phyloP scores from a whole-genome alignment of 2,888 invertebrate genomes.

The Oeneis ivallda region DNA sequence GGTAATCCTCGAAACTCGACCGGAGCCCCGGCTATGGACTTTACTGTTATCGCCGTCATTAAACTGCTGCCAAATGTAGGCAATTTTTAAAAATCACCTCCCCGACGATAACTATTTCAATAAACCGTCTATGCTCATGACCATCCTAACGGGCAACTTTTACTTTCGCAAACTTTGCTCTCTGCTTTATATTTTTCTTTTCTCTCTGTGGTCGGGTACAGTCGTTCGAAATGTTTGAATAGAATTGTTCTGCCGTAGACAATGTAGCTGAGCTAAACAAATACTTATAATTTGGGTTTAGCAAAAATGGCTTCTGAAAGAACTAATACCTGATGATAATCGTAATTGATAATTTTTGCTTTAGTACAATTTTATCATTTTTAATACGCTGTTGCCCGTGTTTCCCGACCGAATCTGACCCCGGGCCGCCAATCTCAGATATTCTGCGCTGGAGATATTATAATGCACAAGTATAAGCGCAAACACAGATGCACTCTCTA shows the following conservation, averaged over 20 bases:
- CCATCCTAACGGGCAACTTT: slow-evolving; percentile 70
- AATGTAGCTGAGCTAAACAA: neutral
- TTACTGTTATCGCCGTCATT: slow-evolving; percentile 77
- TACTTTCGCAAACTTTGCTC: slow-evolving; percentile 69
- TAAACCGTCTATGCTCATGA: slow-evolving; percentile 73
- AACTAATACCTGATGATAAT: too few species aligned
- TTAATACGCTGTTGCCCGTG: too few species aligned
- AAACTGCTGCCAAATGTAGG: slow-evolving; percentile 72
- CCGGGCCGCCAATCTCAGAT: too few species aligned
- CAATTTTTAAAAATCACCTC: slow-evolving; percentile 76
- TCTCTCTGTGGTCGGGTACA: slow-evolving; percentile 48
- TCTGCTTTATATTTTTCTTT: slow-evolving; percentile 24
- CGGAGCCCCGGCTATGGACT: slow-evolving; percentile 75
- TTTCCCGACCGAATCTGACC: too few species aligned
- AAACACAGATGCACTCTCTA: too few species aligned
- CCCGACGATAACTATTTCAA: slow-evolving; percentile 73
- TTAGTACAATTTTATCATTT: too few species aligned
- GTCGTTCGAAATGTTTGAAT: slow-evolving; percentile 45
- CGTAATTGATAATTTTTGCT: too few species aligned
- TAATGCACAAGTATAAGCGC: too few species aligned
- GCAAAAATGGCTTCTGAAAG: too few species aligned
- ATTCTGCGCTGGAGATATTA: too few species aligned
- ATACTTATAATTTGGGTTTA: neutral
- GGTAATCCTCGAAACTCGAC: slow-evolving; percentile 68
- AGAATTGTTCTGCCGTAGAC: neutral